Evolutionary conservation across 2,113 vertebrate species (phyloP), one percentile per base, ranked within the genome.

Genomic region (Oreocharis arfaki): DNA sequence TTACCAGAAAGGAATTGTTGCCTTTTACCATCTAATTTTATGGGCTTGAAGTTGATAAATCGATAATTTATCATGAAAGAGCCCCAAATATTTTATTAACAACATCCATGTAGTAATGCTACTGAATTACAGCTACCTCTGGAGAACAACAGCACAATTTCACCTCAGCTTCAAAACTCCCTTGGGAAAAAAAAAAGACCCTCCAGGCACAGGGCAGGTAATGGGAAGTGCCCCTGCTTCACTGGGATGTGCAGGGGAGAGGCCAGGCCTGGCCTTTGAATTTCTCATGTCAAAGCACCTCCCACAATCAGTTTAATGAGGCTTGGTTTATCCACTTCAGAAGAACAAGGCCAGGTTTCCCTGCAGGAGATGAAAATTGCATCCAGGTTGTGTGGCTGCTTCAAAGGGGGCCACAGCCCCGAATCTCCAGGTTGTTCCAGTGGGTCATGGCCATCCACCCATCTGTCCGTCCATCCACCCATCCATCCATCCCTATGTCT

Each of bases 301-400:
- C 93, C 78, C 76, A 69, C 81, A 91, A 44, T 67, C 52, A 55
- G 42, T 77, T 95, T 76, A 92, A 89, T 2, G 16, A 90, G 70
- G 16, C 9, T 53, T 33, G 75, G 33, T 57, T 90, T 65, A 50
- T 77, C 78, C 78, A 4, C 53, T 79, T 67, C 63, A 79, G 90
- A 63, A 77, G 67, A 69, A n/a, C 67, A 52, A 65, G 81, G 69
- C 70, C 0, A 12, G 67, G 13, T 46, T 95, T 82, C 63, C 70
- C 84, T n/a, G 70, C 81, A 96, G 94, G 93, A 96, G 93, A 86
- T 77, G 73, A 81, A 95, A 90, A 95, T 61, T 77, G 69, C 71
- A 85, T 73, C 74, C 84, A 74, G 70, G 57, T 61, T 76, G 78
- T 57, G 84, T 60, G 74, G 78, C 53, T 61, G 78, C 78, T 96